Conservation (phyloP, 2,888 invertebrate species). For the Cordilura impudica region DNA sequence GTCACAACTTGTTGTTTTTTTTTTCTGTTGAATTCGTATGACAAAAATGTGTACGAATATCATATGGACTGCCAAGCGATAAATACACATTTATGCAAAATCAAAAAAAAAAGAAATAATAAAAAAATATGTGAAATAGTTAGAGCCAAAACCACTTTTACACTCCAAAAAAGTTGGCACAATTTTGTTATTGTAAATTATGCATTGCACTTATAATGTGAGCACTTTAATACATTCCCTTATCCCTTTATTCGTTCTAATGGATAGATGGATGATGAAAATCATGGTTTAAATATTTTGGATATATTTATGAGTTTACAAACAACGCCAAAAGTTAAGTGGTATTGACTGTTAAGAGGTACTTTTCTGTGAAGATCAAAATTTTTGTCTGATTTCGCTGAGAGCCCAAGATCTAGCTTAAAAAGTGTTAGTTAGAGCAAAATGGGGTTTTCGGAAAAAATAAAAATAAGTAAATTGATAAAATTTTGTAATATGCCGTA, state of each 20-base stretch:
- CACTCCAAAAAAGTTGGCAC: conserved; percentile 57
- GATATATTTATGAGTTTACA: conserved; percentile 10
- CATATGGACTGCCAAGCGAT: neutral
- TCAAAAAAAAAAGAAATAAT: conserved; percentile 14
- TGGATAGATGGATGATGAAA: conserved; percentile 30
- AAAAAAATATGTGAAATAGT: conserved; percentile 35
- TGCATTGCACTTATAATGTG: neutral
- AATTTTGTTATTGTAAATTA: conserved; percentile 38
- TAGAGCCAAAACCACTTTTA: conserved; percentile 44
- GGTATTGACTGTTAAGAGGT: no score
- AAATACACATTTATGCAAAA: neutral
- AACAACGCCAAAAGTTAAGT: no score
- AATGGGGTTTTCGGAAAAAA: no score
- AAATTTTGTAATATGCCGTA: no score
- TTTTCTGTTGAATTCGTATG: neutral
- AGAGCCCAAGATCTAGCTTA: no score
- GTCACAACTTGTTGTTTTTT: conserved; percentile 25
- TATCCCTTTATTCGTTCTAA: neutral
- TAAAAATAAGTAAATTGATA: no score
- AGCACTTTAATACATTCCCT: conserved; percentile 40
- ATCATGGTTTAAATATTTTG: conserved; percentile 34
- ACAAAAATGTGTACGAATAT: neutral
- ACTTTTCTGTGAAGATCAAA: no score
- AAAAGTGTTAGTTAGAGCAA: no score
- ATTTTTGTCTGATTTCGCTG: no score